Conservation (phyloP, 2,888 invertebrate genomes). For the Chrysolina haemoptera region DNA sequence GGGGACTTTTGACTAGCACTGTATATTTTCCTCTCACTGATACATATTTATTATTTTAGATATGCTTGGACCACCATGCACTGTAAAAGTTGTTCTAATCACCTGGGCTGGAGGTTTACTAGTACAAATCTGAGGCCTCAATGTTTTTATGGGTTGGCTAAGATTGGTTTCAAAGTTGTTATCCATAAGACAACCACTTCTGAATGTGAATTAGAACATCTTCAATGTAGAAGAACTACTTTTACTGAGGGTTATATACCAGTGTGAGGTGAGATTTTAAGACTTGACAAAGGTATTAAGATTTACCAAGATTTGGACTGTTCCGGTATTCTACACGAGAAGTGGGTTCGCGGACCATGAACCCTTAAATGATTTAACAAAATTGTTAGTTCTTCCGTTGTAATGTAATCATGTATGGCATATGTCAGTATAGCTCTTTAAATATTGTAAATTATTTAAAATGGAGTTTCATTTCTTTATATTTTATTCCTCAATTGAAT, state of each 20-base stretch:
- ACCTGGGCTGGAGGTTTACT: constrained; percentile 89
- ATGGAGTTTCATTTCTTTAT: neutral
- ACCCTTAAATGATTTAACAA: neutral
- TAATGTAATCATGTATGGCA: neutral
- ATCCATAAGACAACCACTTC: constrained; percentile 41
- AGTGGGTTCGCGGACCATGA: neutral
- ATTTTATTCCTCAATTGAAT: neutral
- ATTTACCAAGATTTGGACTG: neutral
- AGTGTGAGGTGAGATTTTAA: constrained; percentile 33
- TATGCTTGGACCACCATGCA: constrained; percentile 87
- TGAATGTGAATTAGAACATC: constrained; percentile 30
- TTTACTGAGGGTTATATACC: constrained; percentile 47
- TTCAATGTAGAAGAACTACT: constrained; percentile 39
- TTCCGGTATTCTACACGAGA: neutral
- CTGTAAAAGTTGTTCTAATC: constrained; percentile 78
- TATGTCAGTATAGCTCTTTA: neutral
- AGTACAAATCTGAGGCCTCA: constrained; percentile 77
- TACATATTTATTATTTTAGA: constrained; percentile 68
- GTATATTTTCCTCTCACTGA: no score
- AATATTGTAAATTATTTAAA: neutral
- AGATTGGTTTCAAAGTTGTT: constrained; percentile 69
- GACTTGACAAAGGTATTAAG: neutral
- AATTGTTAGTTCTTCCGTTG: neutral
- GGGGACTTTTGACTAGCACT: no score
- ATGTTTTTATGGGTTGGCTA: constrained; percentile 81